phyloP scores from a whole-genome alignment of 2,113 vertebrate species.

The Pongo pygmaeus region DNA sequence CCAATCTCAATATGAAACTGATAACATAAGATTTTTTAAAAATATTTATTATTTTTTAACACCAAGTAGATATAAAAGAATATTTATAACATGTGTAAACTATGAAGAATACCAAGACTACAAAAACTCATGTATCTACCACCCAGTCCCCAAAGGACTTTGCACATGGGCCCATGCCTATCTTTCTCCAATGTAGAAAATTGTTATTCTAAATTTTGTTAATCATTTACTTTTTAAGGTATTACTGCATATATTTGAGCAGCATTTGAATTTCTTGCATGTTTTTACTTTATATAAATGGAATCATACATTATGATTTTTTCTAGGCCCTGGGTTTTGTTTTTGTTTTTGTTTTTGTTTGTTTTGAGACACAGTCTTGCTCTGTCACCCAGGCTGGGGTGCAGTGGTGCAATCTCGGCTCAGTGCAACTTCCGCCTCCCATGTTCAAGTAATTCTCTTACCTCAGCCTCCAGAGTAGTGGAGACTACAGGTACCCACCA shows the following conservation, averaged over 20 bases:
- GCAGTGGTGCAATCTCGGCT: no score
- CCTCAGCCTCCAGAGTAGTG: no score
- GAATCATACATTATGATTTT: not conserved
- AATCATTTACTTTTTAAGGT: not conserved
- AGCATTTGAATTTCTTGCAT: not conserved
- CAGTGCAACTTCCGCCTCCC: no score
- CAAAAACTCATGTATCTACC: not conserved
- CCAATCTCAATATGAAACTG: conserved; percentile 22
- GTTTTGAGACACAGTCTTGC: no score
- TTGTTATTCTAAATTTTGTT: not conserved
- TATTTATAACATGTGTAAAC: not conserved
- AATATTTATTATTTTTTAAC: not conserved
- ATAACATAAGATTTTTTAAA: not conserved
- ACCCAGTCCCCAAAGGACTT: not conserved
- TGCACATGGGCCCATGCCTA: not conserved
- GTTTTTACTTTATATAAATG: not conserved
- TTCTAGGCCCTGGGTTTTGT: not conserved
- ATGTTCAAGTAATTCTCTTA: no score
- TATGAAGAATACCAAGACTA: not conserved
- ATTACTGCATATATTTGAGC: not conserved
- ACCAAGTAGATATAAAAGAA: not conserved
- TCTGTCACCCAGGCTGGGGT: no score
- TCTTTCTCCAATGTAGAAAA: not conserved
- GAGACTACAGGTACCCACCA: no score
- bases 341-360: no score